Evolutionary conservation across 2,113 vertebrate genomes (phyloP).

Genomic region (Peromyscus leucopus): DNA sequence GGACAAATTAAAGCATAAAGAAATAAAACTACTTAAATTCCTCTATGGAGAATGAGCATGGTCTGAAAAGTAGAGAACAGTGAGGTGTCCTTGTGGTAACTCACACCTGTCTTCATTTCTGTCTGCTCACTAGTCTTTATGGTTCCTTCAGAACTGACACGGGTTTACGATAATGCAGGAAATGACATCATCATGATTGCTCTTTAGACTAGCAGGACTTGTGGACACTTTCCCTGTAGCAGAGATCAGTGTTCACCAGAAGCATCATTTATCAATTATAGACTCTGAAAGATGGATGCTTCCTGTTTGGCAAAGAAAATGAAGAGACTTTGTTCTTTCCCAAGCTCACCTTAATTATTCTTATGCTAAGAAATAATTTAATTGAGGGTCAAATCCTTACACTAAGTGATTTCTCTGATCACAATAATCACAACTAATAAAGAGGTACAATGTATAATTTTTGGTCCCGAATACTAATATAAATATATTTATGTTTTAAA

Average conservation of each 20-base stretch:
- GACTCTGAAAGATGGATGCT: constrained; percentile 3
- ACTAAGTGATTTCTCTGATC: background rate
- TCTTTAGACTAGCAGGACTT: constrained; percentile 20
- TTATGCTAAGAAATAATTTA: background rate
- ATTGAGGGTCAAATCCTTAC: background rate
- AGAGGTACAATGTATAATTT: background rate
- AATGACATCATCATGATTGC: constrained; percentile 56
- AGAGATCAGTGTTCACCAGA: background rate
- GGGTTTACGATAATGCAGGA: constrained; percentile 52
- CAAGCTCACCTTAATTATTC: background rate
- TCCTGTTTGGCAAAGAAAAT: background rate
- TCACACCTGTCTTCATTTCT: background rate
- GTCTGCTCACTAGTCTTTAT: background rate
- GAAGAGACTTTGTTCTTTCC: background rate
- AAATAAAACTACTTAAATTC: background rate
- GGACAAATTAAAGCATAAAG: background rate
- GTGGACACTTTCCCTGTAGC: constrained; percentile 1
- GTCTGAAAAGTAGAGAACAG: background rate
- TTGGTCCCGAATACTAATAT: background rate
- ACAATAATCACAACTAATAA: background rate
- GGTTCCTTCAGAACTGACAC: background rate
- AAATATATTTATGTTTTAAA: background rate
- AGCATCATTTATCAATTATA: background rate
- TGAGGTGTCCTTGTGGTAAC: background rate
- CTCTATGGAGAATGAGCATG: background rate